These are phyloP conservation scores for Poliocrania exsul DNA, from an alignment of 2,797 vertebrate species.

Conservation along the genomic window DNA sequence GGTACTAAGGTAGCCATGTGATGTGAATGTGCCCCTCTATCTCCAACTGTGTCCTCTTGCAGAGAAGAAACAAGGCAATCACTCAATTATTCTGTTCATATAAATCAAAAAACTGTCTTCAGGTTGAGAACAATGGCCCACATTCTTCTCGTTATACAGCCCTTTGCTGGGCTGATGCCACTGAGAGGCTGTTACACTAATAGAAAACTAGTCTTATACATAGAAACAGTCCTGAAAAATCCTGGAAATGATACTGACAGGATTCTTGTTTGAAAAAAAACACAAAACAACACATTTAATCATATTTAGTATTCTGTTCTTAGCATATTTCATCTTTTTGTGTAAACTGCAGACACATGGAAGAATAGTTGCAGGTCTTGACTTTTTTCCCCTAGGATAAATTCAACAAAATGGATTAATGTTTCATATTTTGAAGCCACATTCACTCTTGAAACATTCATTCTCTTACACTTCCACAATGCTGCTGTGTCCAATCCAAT, in stretches of 20 bases:
- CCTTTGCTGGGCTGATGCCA: not conserved
- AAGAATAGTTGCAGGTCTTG: not conserved
- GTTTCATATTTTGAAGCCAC: not conserved
- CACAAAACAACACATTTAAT: not conserved
- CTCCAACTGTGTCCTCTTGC: not conserved
- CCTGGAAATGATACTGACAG: not conserved
- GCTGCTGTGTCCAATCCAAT: not conserved
- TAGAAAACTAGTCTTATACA: not conserved
- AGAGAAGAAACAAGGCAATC: not conserved
- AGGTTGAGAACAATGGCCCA: not conserved
- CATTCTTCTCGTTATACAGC: not conserved
- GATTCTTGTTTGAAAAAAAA: not conserved
- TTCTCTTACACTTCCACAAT: not conserved
- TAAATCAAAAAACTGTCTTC: constrained; percentile 1
- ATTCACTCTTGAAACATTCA: not conserved
- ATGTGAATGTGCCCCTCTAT: not conserved
- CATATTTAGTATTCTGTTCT: not conserved
- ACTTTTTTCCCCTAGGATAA: not conserved
- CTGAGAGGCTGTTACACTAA: not conserved
- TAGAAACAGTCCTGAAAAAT: not conserved
- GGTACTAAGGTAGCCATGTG: not conserved
- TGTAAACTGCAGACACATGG: not conserved
- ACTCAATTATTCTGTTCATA: not conserved
- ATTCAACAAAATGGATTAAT: not conserved
- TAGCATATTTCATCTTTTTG: not conserved